Percentiles rank a stretch among this genome's conserved stretches.
Evolutionary conservation across 2,888 invertebrate genomes (phyloP).

Genomic region (Temnothorax ravouxi): DNA sequence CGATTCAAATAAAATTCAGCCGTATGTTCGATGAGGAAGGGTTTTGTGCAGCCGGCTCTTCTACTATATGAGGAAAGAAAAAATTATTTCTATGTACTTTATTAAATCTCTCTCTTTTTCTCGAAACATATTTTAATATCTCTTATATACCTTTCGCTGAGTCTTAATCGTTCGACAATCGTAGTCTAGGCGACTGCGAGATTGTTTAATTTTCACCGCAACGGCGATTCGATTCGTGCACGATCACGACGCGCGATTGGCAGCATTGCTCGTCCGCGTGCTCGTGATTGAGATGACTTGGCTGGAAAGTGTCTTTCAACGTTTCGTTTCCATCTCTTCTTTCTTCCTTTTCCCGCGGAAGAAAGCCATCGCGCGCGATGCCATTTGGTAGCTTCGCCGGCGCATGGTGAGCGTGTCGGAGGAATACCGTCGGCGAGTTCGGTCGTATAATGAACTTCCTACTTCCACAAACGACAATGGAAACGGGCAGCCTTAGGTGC

Average conservation of each 20-base stretch:
- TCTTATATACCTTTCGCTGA: background rate
- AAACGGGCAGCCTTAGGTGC: slow-evolving; percentile 32
- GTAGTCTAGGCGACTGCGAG: slow-evolving; percentile 37
- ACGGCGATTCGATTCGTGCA: slow-evolving; percentile 66
- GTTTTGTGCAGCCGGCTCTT: too few relatives aligned
- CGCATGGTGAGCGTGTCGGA: slow-evolving; percentile 42
- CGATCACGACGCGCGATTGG: slow-evolving; percentile 73
- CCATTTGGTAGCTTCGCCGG: slow-evolving; percentile 71
- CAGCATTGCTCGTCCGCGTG: slow-evolving; percentile 59
- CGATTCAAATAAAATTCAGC: too few relatives aligned
- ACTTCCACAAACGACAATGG: slow-evolving; percentile 42
- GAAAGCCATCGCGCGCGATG: slow-evolving; percentile 64
- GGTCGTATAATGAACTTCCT: slow-evolving; percentile 55
- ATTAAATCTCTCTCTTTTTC: background rate
- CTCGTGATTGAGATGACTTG: slow-evolving; percentile 74
- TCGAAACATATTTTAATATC: slow-evolving; percentile 5
- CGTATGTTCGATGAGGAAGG: too few relatives aligned
- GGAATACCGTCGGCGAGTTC: slow-evolving; percentile 54
- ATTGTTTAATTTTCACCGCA: slow-evolving; percentile 55
- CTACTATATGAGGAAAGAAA: too few relatives aligned
- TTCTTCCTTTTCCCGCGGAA: slow-evolving; percentile 45
- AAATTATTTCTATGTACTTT: background rate
- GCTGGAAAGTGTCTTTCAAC: slow-evolving; percentile 66
- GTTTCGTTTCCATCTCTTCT: slow-evolving; percentile 44
- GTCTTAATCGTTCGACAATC: slow-evolving; percentile 38